Evolutionary conservation across 1,140 invertebrate species (phyloP).

Genomic region (Euwallacea fornicatus): DNA sequence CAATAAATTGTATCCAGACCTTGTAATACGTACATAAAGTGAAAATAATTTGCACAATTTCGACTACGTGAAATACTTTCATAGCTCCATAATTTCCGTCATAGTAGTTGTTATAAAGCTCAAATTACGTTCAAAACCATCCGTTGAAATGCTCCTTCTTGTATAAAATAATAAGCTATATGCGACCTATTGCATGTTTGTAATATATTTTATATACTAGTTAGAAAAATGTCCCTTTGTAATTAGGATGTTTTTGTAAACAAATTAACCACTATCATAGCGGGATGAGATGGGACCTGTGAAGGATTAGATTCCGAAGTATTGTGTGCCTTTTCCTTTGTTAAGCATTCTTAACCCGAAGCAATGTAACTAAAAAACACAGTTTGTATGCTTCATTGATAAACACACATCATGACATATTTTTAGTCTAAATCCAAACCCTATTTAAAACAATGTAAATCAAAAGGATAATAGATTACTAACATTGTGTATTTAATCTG

Average conservation of each 20-base stretch:
- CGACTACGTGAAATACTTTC: not conserved
- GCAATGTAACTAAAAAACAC: slow-evolving; percentile 12
- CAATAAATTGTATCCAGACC: not conserved
- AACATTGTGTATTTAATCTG: slow-evolving; percentile 30
- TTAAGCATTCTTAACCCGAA: slow-evolving; percentile 10
- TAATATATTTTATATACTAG: slow-evolving; percentile 24
- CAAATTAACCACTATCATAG: not conserved
- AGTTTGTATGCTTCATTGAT: slow-evolving; percentile 9
- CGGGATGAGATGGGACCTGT: slow-evolving; percentile 10
- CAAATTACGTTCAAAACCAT: slow-evolving; percentile 22
- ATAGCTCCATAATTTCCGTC: slow-evolving; percentile 7
- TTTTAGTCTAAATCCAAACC: slow-evolving; percentile 18
- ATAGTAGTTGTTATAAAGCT: slow-evolving; percentile 13
- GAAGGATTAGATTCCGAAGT: slow-evolving; percentile 1
- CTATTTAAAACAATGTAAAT: slow-evolving; percentile 22
- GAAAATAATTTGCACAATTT: not conserved
- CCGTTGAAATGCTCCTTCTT: slow-evolving; percentile 15
- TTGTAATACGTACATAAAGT: not conserved
- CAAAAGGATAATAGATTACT: slow-evolving; percentile 21
- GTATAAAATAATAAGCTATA: slow-evolving; percentile 9
- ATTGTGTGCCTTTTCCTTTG: slow-evolving; percentile 23
- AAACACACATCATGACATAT: slow-evolving; percentile 10
- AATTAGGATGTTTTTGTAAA: slow-evolving; percentile 13
- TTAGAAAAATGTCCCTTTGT: slow-evolving; percentile 6
- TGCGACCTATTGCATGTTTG: slow-evolving; percentile 22